Evolutionary conservation across 2,797 vertebrate species (phyloP).

Genomic region (Sebastes diaconus): DNA sequence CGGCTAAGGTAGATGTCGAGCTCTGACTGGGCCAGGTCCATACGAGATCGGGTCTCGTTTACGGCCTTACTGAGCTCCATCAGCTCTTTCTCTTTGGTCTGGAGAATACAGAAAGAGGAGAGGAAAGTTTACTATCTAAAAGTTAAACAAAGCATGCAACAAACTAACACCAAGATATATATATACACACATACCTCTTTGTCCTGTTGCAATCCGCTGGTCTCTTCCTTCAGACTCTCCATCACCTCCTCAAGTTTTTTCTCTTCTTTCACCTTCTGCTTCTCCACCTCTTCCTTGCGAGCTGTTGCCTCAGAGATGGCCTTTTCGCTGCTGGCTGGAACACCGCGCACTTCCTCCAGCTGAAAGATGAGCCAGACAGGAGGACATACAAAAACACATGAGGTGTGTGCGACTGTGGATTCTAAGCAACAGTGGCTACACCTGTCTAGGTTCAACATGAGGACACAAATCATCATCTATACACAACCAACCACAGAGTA

Average conservation of each 20-base stretch:
- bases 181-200: constrained; percentile 86
- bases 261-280: constrained; percentile 88
- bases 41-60: constrained; percentile 89
- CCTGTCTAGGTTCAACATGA: constrained; percentile 4
- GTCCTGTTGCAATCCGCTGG: constrained; percentile 89
- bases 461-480: neutral
- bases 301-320: constrained; percentile 85
- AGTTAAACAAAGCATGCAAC: neutral
- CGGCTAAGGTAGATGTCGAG: constrained; percentile 93
- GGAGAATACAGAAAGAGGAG: neutral
- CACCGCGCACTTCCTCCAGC: constrained; percentile 88
- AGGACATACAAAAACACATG: constrained; percentile 5
- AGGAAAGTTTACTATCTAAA: too few species aligned
- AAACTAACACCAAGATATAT: neutral
- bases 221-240: constrained; percentile 93
- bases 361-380: constrained; percentile 58
- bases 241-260: constrained; percentile 88
- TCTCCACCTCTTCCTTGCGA: constrained; percentile 85
- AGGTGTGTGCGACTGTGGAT: constrained; percentile 1
- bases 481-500: neutral
- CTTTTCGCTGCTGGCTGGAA: constrained; percentile 85
- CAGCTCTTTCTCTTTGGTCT: constrained; percentile 91
- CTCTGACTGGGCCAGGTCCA: constrained; percentile 92
- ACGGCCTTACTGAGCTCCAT: constrained; percentile 91
- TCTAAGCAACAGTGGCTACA: constrained; percentile 11